Base-by-base conservation (phyloP, 2,888 invertebrate genomes). In the Ametastegia equiseti region DNA sequence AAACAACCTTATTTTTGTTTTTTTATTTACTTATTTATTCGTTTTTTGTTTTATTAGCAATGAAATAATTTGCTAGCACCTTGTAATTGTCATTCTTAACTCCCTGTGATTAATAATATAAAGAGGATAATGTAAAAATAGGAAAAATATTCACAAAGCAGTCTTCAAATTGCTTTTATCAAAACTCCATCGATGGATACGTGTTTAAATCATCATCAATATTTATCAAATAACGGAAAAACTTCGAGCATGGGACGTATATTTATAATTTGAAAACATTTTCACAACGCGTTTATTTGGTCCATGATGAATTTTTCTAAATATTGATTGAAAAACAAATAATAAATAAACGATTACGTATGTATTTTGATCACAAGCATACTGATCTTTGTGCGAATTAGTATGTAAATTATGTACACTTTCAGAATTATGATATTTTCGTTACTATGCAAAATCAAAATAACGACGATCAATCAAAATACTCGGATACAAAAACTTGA, bases 31-130 rank as follows among this genome's bases (percentile, higher is more conserved):
- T 45, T 13, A 30, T 13, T 54, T 9, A 23, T 54, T 36, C n/a
- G 36, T 6, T 2, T 36, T 54, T 33, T 19, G 33, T 67, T 75
- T 50, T 39, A 15, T 67, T 54, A 54, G 33, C 36, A 75, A 75
- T 50, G 15, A 75, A 36, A 54, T 54, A 75, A 54, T 23, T 78
- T n/a, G 15, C 42, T 60, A 63, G 78, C 78, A 78, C 78, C 78
- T 78, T 54, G 42, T 60, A 78, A 60, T 60, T 63, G 78, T 78
- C 63, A 78, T 78, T 78, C 42, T 57, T 78, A 60, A 78, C 78
- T 78, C 78, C 78, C 45, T 78, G 39, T 60, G 27, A 27, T 63
- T 7, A 42, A 30, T n/a, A n/a, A 33, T 73, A n/a, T 73, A 73
- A 73, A 73, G 39, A 73, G 47, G 23, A 30, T 47, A 50, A 60